phyloP scores from a whole-genome alignment of 2,797 vertebrate species.

The Myotis daubentonii region DNA sequence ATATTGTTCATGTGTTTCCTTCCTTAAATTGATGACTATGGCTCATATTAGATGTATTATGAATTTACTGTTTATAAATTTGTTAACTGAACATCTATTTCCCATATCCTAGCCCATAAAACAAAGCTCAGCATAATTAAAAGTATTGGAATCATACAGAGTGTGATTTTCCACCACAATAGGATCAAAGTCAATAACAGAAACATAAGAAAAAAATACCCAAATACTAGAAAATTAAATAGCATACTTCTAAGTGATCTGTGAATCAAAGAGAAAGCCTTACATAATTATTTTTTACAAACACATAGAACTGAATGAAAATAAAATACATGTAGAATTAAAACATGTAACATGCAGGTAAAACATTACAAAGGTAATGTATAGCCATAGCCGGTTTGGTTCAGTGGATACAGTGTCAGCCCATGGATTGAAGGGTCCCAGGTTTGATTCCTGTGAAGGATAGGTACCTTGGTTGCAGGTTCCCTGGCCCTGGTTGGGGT shows the following conservation, averaged over 20 bases:
- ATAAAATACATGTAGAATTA: background rate
- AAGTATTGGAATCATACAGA: background rate
- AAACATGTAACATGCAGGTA: background rate
- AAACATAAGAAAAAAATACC: background rate
- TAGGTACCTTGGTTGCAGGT: too few relatives aligned
- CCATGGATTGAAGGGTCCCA: too few relatives aligned
- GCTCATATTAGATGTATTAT: background rate
- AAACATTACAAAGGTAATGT: background rate
- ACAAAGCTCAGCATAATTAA: background rate
- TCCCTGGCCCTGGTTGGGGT: too few relatives aligned
- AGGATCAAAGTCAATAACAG: background rate
- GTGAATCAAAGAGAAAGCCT: background rate
- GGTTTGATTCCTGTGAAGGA: too few relatives aligned
- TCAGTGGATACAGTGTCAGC: too few relatives aligned
- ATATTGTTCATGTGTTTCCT: background rate
- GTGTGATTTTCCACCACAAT: background rate
- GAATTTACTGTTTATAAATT: background rate
- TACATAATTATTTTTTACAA: background rate
- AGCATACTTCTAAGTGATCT: background rate
- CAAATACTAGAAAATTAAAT: conserved; percentile 17
- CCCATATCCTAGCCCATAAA: background rate
- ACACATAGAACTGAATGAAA: background rate
- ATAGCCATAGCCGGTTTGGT: too few relatives aligned
- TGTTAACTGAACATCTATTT: background rate
- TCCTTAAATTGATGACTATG: background rate